phyloP scores from a whole-genome alignment of 2,113 vertebrate genomes.

The Mastomys coucha region DNA sequence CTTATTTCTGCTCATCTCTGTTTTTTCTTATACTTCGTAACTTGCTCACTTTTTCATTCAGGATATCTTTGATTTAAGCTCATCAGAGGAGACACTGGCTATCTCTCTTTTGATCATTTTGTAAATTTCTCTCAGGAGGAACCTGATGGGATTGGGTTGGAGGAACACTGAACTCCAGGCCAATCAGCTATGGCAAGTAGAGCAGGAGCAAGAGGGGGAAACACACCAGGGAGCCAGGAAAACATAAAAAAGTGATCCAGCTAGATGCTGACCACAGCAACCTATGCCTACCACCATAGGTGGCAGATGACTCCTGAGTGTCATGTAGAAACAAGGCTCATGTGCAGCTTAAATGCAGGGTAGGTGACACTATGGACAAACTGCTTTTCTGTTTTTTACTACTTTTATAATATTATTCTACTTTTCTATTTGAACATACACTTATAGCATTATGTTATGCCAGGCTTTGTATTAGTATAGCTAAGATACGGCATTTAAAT shows the following conservation, averaged over 20 bases:
- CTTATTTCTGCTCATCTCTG: background rate
- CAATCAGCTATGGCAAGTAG: background rate
- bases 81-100: background rate
- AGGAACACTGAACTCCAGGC: background rate
- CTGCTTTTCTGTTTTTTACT: background rate
- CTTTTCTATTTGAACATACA: background rate
- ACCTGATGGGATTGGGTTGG: background rate
- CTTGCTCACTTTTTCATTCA: background rate
- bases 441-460: background rate
- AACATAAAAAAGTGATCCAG: background rate
- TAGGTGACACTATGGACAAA: background rate
- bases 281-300: background rate
- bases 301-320: background rate
- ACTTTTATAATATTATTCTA: background rate
- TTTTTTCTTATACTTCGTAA: background rate
- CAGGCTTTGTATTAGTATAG: background rate
- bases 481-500: conserved; percentile 26
- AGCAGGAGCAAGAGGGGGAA: background rate
- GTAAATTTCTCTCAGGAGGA: background rate
- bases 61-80: background rate
- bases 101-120: background rate
- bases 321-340: background rate
- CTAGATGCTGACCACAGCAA: background rate
- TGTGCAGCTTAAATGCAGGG: background rate
- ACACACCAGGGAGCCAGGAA: background rate